Percentiles rank a stretch among this genome's conserved stretches.
Evolutionary conservation across 2,888 invertebrate species (phyloP).

Genomic region (Theretra japonica): DNA sequence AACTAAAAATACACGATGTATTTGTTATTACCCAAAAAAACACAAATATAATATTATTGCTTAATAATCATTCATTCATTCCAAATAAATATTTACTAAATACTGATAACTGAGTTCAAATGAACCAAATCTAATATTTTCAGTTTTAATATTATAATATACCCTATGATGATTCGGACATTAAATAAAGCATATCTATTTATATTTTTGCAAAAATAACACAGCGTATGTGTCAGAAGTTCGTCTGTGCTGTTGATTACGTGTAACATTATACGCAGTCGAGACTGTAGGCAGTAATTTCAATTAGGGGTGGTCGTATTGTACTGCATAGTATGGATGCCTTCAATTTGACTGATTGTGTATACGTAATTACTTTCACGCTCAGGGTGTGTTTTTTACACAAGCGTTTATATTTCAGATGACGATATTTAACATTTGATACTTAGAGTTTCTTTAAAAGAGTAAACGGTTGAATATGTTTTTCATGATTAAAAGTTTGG

Average conservation of each 20-base stretch:
- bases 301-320: slow-evolving; percentile 68
- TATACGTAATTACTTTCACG: slow-evolving; percentile 68
- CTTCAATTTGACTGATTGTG: slow-evolving; percentile 74
- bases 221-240: not conserved
- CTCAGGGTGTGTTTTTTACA: slow-evolving; percentile 53
- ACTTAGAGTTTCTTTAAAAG: no score
- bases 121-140: no score
- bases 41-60: no score
- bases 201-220: not conserved
- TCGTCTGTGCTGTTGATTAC: not conserved
- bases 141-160: no score
- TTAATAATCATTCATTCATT: no score
- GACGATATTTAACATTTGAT: not conserved
- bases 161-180: no score
- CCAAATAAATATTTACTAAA: no score
- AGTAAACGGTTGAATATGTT: no score
- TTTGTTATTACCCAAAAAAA: no score
- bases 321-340: slow-evolving; percentile 64
- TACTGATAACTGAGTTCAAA: no score
- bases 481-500: no score
- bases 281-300: slow-evolving; percentile 68
- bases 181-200: not conserved
- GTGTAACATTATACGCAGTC: slow-evolving; percentile 9
- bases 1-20: no score
- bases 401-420: slow-evolving; percentile 26